Evolutionary conservation across 2,888 invertebrate genomes (phyloP).

Genomic region (Drosophila subsilvestris): DNA sequence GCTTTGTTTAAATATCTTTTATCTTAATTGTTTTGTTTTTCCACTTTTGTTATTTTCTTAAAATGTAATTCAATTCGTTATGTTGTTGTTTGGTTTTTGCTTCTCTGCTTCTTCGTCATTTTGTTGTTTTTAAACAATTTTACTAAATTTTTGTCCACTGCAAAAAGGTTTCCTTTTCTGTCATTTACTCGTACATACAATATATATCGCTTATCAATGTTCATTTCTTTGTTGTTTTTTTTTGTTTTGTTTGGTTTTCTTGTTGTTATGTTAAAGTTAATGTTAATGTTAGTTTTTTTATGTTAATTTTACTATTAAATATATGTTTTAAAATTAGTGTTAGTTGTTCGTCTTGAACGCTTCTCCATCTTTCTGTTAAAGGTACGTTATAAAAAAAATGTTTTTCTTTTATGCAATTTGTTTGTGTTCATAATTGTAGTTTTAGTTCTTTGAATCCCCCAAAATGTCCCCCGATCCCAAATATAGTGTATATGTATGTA

Average conservation of each 20-base stretch:
- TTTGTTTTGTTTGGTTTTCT: constrained; percentile 7
- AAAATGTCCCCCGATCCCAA: constrained; percentile 6
- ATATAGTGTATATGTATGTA: constrained; percentile 16
- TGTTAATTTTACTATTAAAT: constrained; percentile 72
- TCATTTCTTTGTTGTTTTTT: constrained; percentile 11
- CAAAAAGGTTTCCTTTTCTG: constrained; percentile 17
- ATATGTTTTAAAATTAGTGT: constrained; percentile 72
- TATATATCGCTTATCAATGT: constrained; percentile 25
- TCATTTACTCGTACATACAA: neutral
- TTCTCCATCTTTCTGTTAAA: constrained; percentile 50
- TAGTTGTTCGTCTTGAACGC: constrained; percentile 57
- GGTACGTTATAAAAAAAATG: constrained; percentile 74
- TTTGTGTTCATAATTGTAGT: constrained; percentile 27
- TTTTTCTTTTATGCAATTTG: constrained; percentile 10
- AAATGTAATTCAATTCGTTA: constrained; percentile 46
- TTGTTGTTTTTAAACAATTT: constrained; percentile 17
- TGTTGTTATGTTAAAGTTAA: constrained; percentile 51
- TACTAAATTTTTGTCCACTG: constrained; percentile 17
- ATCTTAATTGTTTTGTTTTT: constrained; percentile 28
- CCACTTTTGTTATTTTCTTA: constrained; percentile 43
- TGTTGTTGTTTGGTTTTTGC: constrained; percentile 19
- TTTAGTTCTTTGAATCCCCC: constrained; percentile 12
- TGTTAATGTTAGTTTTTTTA: constrained; percentile 40
- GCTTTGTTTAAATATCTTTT: constrained; percentile 57
- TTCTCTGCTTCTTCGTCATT: too few relatives aligned